Conservation (phyloP, 2,888 invertebrate genomes). For the Heteropelma amictum region DNA sequence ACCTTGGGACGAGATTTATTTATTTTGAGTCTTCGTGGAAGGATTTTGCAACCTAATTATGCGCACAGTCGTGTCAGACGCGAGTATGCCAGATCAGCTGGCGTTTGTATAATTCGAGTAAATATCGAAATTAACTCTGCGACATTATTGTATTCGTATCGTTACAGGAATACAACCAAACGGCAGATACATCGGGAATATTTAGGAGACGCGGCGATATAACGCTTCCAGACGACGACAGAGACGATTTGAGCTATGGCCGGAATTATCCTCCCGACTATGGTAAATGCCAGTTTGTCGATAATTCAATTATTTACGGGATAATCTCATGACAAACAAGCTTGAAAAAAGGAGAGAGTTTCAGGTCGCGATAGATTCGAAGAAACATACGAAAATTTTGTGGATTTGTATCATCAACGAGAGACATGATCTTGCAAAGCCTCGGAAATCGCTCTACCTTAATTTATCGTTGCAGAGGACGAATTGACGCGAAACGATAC, state of each 20-base stretch:
- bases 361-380: not conserved
- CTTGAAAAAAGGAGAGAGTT: no score
- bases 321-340: no score
- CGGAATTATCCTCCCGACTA: constrained; percentile 27
- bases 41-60: constrained; percentile 23
- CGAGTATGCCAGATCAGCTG: not conserved
- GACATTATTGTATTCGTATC: not conserved
- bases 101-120: constrained; percentile 10
- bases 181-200: constrained; percentile 48
- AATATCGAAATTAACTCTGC: constrained; percentile 1
- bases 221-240: constrained; percentile 28
- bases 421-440: no score
- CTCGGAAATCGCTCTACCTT: no score
- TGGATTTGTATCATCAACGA: no score
- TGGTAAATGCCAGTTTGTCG: constrained; percentile 7
- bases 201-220: constrained; percentile 51
- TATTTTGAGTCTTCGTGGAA: not conserved
- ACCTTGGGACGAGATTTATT: not conserved
- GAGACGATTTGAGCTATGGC: not conserved
- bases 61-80: constrained; percentile 3
- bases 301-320: no score
- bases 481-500: constrained; percentile 30
- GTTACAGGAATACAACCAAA: constrained; percentile 50
- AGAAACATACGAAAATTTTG: not conserved
- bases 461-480: constrained; percentile 29